Evolutionary conservation across 2,888 invertebrate species (phyloP), one percentile per base, ranked within the genome.

Genomic region (Euclidia mi): DNA sequence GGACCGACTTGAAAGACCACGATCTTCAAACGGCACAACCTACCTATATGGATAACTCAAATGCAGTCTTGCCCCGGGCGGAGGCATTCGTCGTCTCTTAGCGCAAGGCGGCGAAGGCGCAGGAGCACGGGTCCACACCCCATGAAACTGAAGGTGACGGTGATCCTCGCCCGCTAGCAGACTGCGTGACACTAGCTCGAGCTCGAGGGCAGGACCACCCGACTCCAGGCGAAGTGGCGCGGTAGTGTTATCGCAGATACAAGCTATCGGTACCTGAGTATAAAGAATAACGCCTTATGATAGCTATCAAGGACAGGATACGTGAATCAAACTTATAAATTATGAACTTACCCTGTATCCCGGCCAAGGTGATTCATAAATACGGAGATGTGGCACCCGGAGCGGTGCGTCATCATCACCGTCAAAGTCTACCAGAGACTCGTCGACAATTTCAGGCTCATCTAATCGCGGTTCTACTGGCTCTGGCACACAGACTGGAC

Each of bases 111-210:
- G 79, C 49, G 73, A 58, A 61, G 68, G 69, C 7, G 50, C 71
- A 28, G 68, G 60, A 31, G 35, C 63, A 34, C 78, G 76, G 15
- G 67, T 6, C 92, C 91, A 96, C 9, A 95, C 90, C 3, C 97
- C 98, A 77, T 96, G 96, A 88, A 98, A 98, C 90, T 96, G 97
- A 47, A 98, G 95, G 79, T 97, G 96, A 25, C 97, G 96, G 84
- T 97, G 98, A 88, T 98, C 97, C 88, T 98, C 97, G 44, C 96
- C 96, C 47, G 98, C 96, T 75, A 96, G 95, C 92, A 98, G 96
- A 49, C 96, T 94, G 61, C 96, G 96, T 60, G 98, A 96, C 76
- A 96, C 95, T 86, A 98, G 97, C 72, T 96, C 96, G 53, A 98
- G 90, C 90, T 98, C 98, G 79, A 98, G 92, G 38, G 96, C 96